Percentiles rank a stretch among this genome's conserved stretches.
phyloP scores from a whole-genome alignment of 2,113 vertebrate species.

The Leucosticte australis region DNA sequence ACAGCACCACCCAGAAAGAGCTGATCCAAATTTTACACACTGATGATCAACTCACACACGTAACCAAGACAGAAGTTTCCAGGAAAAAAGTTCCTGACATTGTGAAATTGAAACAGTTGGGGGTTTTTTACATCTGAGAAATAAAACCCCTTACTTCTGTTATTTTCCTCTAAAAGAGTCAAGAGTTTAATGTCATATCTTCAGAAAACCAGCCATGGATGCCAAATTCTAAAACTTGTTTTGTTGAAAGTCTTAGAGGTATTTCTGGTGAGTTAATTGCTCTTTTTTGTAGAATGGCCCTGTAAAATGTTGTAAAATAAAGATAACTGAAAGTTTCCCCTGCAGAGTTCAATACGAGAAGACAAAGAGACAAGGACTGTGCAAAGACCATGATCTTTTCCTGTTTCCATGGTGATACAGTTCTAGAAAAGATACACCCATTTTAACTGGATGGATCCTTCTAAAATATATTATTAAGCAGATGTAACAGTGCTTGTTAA shows the following conservation, averaged over 20 bases:
- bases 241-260: not conserved
- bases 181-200: not conserved
- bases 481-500: not conserved
- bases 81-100: not conserved
- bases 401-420: not conserved
- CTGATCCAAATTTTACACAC: not conserved
- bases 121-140: not conserved
- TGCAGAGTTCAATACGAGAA: not conserved
- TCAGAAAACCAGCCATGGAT: not conserved
- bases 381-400: not conserved
- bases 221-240: not conserved
- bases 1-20: not conserved
- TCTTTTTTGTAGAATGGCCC: not conserved
- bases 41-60: not conserved
- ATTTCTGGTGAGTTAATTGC: slow-evolving; percentile 1
- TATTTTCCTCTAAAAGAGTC: not conserved
- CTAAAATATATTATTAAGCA: not conserved
- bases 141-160: not conserved
- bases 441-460: not conserved
- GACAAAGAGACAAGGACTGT: not conserved
- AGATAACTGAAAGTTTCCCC: not conserved
- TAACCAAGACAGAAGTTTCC: not conserved
- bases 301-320: not conserved
- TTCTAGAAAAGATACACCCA: not conserved
- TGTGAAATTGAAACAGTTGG: not conserved